A percentile compares a stretch with the other conserved stretches of the same genome.
These are phyloP conservation scores for Anastatus disparis DNA, from an alignment of 1,140 invertebrate species.

Conservation along the genomic window DNA sequence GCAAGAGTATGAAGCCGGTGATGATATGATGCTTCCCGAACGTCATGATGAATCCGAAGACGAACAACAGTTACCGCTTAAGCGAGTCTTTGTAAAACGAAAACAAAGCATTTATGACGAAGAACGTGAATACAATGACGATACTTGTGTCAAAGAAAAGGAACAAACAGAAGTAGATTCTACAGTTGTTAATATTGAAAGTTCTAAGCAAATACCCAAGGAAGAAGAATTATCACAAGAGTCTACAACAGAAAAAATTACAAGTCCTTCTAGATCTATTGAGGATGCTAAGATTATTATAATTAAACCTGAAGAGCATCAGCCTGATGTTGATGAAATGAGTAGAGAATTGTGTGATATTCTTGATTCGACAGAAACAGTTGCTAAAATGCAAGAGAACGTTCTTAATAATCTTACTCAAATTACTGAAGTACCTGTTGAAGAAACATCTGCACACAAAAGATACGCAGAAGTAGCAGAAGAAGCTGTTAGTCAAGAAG, in stretches of 20 bases:
- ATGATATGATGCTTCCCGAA: conserved; percentile 62
- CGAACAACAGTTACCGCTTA: conserved; percentile 63
- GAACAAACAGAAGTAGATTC: conserved; percentile 30
- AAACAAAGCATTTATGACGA: conserved; percentile 66
- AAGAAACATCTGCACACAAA: conserved; percentile 19
- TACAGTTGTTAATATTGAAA: conserved; percentile 26
- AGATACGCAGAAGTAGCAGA: not conserved
- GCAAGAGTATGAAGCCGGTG: conserved; percentile 59
- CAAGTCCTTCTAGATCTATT: conserved; percentile 7
- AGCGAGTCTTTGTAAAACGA: conserved; percentile 64
- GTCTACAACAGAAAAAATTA: not conserved
- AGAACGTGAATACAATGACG: conserved; percentile 61
- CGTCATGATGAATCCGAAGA: conserved; percentile 65
- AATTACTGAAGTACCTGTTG: conserved; percentile 51
- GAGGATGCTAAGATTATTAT: conserved; percentile 50
- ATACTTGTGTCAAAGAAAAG: conserved; percentile 33
- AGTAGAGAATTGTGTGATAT: conserved; percentile 61
- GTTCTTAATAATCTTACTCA: conserved; percentile 58
- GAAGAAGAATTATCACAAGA: conserved; percentile 8
- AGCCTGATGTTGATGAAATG: conserved; percentile 61
- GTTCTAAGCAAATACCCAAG: conserved; percentile 13
- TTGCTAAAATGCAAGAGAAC: conserved; percentile 63
- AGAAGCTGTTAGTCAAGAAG: conserved; percentile 20
- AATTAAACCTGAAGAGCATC: conserved; percentile 52
- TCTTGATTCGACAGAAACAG: conserved; percentile 59